phyloP scores from a whole-genome alignment of 2,113 vertebrate species.

The Xiphophorus hellerii region DNA sequence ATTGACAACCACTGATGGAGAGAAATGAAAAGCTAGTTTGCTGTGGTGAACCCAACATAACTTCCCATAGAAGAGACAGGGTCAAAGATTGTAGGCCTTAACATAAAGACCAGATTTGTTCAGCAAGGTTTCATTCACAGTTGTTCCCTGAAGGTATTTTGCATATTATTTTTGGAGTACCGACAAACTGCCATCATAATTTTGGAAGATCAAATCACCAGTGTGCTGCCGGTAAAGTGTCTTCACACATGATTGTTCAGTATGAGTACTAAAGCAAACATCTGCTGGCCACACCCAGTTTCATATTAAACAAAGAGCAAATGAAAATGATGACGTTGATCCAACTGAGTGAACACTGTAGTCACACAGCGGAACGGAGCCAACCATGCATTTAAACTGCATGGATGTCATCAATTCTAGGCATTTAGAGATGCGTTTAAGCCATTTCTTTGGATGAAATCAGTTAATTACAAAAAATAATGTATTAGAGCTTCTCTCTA shows the following conservation, averaged over 20 bases:
- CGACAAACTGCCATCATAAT: conserved; percentile 19
- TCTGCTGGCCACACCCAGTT: conserved; percentile 33
- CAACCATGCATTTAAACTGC: not conserved
- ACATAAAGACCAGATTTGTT: conserved; percentile 22
- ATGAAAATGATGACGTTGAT: not conserved
- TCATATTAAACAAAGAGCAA: not conserved
- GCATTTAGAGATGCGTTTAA: not conserved
- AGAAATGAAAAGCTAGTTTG: not conserved
- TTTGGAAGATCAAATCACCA: conserved; percentile 31
- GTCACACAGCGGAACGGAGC: not conserved
- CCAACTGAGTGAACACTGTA: not conserved
- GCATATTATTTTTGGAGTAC: conserved; percentile 43
- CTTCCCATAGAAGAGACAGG: conserved; percentile 1
- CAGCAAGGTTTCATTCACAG: conserved; percentile 21
- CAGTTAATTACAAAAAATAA: not conserved
- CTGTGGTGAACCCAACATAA: conserved; percentile 4
- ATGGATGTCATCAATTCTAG: not conserved
- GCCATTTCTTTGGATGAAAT: not conserved
- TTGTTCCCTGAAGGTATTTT: conserved; percentile 46
- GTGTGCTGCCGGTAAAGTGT: not conserved
- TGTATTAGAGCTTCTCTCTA: no score
- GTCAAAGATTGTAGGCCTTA: conserved; percentile 43
- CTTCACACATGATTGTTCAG: not conserved
- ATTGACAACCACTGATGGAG: conserved; percentile 14
- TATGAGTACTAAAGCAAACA: conserved; percentile 24